Base-by-base conservation (phyloP, 2,797 vertebrate species). In the Todus mexicanus region DNA sequence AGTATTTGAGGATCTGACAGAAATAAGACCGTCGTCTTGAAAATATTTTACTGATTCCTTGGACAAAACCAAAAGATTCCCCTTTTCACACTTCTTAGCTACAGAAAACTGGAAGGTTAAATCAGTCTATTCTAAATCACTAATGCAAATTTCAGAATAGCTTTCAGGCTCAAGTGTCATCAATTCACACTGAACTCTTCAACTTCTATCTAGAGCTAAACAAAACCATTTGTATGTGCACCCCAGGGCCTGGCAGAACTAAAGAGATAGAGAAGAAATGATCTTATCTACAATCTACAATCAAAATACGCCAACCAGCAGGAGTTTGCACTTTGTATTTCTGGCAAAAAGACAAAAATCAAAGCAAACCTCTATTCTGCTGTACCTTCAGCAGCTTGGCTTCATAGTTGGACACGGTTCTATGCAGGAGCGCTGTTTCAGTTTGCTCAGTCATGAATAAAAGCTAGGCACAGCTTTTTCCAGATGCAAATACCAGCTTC, bases 161-260 rank as follows among this genome's bases (percentile, higher is more conserved):
- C 68, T 91, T 87, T 86, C 60, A 84, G 81, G 20, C 33, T 73
- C 38, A 2, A 1, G 42, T 42, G 21, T 51, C 73, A 84, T 81
- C 63, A 23, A 37, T 35, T 75, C 60, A 69, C 4, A 50, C 13
- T 63, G 66, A 87, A 86, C 78, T 90, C 78, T 84, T 90, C 89
- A 90, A 84, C 86, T 51, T 38, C 48, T 65, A 66, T 64, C 42
- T 35, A 47, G 7, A 64, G 48, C 65, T 79, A 45, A 85, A 80
- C 51, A 82, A 90, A 87, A 50, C n/a, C 35, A 63, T 78, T 79
- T 48, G 21, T 8, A 50, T 29, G 47, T 2, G 2, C 38, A 89
- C 81, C 47, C 12, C 71, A 82, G 81, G 74, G 60, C 60, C 75
- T 79, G 78, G 84, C 78, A 93, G 48, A 82, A 79, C 25, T 80